phyloP scores from a whole-genome alignment of 1,140 invertebrate genomes.

The silkworm (Bombyx mori) region DNA sequence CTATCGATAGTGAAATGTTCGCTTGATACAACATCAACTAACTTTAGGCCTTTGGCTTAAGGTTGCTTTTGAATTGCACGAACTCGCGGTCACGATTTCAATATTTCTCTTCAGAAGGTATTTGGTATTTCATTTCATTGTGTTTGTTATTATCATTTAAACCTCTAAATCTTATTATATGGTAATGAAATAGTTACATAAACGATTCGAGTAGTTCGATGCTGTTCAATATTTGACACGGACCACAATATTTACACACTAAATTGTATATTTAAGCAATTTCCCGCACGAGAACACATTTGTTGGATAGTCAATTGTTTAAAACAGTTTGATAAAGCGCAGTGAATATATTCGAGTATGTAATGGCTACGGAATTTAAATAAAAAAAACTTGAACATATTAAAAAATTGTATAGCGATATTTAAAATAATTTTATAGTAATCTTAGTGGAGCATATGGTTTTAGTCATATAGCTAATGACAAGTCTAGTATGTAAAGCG shows the following conservation, averaged over 20 bases:
- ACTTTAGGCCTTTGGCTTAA: slow-evolving; percentile 44
- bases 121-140: slow-evolving; percentile 52
- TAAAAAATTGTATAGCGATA: too few relatives aligned
- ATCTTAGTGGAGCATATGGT: too few relatives aligned
- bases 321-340: too few relatives aligned
- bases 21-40: slow-evolving; percentile 39
- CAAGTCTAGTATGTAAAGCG: too few relatives aligned
- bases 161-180: slow-evolving; percentile 27
- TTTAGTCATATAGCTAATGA: too few relatives aligned
- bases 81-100: slow-evolving; percentile 44
- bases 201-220: slow-evolving; percentile 17
- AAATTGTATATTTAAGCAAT: neutral
- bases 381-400: too few relatives aligned
- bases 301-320: too few relatives aligned
- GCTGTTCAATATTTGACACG: too few relatives aligned
- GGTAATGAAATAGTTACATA: slow-evolving; percentile 39
- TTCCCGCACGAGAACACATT: too few relatives aligned
- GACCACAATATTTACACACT: neutral
- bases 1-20: slow-evolving; percentile 57
- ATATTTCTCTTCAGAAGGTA: slow-evolving; percentile 40
- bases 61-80: slow-evolving; percentile 40
- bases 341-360: too few relatives aligned
- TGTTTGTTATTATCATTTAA: slow-evolving; percentile 45
- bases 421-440: too few relatives aligned
- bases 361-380: too few relatives aligned